Evolutionary conservation across 2,888 invertebrate genomes (phyloP), one percentile per base, ranked within the genome.

Genomic region (Polietes domitor): DNA sequence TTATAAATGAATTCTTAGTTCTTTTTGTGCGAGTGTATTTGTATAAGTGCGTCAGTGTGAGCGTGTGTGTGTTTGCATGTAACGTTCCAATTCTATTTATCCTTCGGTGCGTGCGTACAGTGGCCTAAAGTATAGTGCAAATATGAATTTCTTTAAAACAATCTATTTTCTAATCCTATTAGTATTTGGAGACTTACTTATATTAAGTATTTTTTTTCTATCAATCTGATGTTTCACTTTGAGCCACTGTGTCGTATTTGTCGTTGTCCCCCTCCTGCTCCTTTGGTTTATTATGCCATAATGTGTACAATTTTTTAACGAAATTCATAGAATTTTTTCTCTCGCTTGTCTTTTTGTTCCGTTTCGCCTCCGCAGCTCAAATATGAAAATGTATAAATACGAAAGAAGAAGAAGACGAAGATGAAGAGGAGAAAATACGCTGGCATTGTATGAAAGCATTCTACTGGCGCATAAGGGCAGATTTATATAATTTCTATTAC

Each of bases 261-360:
- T 26, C 24, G 24, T 4, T 4, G 24, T 37, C 37, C 6, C 12
- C 37, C 63, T 28, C 68, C 47, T 32, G 17, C 37, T 50, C 55
- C 58, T 77, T 68, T 43, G 47, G 37, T 75, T 84, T 84, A 76
- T 73, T 78, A 76, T 61, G 68, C 32, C 76, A 65, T 76, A 84
- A 78, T 84, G 77, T 73, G 75, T 61, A 78, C 53, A 65, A 71
- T 71, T 58, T 72, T 83, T 80, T 41, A 78, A 78, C 58, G 68
- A 61, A 80, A 81, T 80, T 83, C 72, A 68, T 78, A 65, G 78
- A 84, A 81, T 76, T 68, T 41, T 74, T 50, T 75, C 15, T 58
- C 43, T 80, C 50, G 55, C 32, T 17, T 32, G 32, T 65, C 65
- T 19, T 65, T 65, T 17, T 17, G 6, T 32, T 65, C 32, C 41